Base-by-base conservation (phyloP, 2,888 invertebrate genomes). In the Catocala fraxini region DNA sequence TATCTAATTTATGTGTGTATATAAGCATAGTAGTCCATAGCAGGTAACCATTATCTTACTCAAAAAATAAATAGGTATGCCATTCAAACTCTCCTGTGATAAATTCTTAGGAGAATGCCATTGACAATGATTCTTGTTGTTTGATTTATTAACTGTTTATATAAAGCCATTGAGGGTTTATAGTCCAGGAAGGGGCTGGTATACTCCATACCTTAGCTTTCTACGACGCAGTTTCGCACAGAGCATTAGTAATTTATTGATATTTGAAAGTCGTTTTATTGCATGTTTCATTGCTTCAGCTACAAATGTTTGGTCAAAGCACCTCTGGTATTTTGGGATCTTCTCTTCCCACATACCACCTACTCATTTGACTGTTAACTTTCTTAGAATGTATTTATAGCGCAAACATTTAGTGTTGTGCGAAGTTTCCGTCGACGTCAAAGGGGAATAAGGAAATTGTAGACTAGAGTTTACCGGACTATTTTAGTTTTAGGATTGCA, bases 171-270 rank as follows among this genome's bases (percentile, higher is more conserved):
- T 34, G 9, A 13, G 33, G 5, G 53, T 75, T 68, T 49, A 65
- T 52, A 56, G 57, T 51, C 52, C 56, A 63, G 60, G 68, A 63
- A 71, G 54, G 13, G 43, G 35, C 52, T 45, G 12, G 48, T 33
- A 35, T 46, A 33, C 55, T 39, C 15, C 34, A 63, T 46, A 60
- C 45, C 42, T 59, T 46, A 47, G 34, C n/a, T 58, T 43, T 52
- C 48, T 35, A 49, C 41, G 51, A 35, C 12, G 65, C 53, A 54
- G 59, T 73, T 70, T 66, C 10, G 42, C 57, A 43, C 55, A 45
- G 35, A 62, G 61, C 59, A 73, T 70, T 59, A 61, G 53, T 63
- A 52, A 59, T 77, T 64, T 77, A 66, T 73, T 42, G 62, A 60
- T 57, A 51, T 64, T 65, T 68, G 53, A 74, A 57, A 41, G 65